Percentiles rank a stretch among this genome's conserved stretches.
These are phyloP conservation scores for Trididemnum clinides DNA, from an alignment of 23 tunicate species.

Conservation along the genomic window DNA sequence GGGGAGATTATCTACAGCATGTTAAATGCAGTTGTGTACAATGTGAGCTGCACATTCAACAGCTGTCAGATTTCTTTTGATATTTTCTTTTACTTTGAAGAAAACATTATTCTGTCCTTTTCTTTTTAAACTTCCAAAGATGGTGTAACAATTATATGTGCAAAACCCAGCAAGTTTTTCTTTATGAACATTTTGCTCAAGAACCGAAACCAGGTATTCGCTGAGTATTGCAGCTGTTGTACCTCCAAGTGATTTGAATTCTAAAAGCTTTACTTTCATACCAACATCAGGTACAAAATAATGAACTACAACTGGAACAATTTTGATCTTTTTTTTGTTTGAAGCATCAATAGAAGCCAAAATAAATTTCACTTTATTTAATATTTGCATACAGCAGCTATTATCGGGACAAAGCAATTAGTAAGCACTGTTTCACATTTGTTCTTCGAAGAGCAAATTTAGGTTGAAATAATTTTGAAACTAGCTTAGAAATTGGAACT, in stretches of 20 bases:
- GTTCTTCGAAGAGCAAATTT: conserved; percentile 59
- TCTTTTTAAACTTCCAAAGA: conserved; percentile 65
- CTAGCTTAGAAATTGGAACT: conserved; percentile 71
- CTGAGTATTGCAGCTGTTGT: too few relatives aligned
- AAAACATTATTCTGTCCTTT: conserved; percentile 70
- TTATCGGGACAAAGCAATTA: conserved; percentile 61
- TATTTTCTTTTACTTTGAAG: conserved; percentile 52
- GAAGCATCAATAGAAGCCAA: conserved; percentile 62
- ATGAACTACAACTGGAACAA: conserved; percentile 54
- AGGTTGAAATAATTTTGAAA: conserved; percentile 71
- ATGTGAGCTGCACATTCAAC: conserved; percentile 63
- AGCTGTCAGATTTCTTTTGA: conserved; percentile 44
- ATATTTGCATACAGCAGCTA: conserved; percentile 61
- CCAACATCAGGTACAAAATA: conserved; percentile 61
- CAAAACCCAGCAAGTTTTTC: conserved; percentile 71
- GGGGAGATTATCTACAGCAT: conserved; percentile 56
- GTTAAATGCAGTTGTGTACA: conserved; percentile 60
- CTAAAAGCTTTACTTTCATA: conserved; percentile 27
- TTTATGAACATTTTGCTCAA: conserved; percentile 57
- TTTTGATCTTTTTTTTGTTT: conserved; percentile 57
- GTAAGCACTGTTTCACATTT: conserved; percentile 67
- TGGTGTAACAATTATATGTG: conserved; percentile 62
- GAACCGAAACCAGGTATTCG: too few relatives aligned
- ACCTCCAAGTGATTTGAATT: conserved; percentile 46
- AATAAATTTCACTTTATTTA: conserved; percentile 48